These are phyloP conservation scores for Eupristina koningsbergeri DNA, from an alignment of 1,140 invertebrate species.

Conservation along the genomic window DNA sequence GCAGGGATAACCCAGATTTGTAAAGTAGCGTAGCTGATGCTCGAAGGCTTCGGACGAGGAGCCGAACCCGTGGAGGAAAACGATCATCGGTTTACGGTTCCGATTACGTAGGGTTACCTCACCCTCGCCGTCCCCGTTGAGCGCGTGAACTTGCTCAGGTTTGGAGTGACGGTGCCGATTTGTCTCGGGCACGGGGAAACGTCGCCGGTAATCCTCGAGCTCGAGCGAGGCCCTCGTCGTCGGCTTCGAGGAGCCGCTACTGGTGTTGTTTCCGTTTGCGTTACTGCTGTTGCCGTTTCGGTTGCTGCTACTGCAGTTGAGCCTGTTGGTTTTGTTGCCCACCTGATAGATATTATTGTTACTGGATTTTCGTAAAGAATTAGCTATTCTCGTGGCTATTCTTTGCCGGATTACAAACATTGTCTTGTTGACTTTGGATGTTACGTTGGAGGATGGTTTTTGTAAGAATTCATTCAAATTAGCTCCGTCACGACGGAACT, in stretches of 20 bases:
- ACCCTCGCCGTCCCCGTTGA: slow-evolving; percentile 49
- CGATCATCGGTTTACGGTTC: slow-evolving; percentile 75
- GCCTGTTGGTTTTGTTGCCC: background rate
- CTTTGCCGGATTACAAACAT: slow-evolving; percentile 59
- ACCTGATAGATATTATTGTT: background rate
- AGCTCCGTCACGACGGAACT: slow-evolving; percentile 53
- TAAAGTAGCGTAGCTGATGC: slow-evolving; percentile 78
- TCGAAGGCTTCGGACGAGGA: slow-evolving; percentile 81
- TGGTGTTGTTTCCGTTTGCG: background rate
- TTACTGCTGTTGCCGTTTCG: too few species aligned
- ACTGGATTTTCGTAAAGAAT: background rate
- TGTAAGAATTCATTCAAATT: background rate
- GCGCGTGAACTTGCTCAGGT: background rate
- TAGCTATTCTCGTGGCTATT: slow-evolving; percentile 41
- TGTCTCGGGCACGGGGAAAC: slow-evolving; percentile 35
- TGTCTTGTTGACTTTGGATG: slow-evolving; percentile 59
- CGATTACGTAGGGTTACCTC: slow-evolving; percentile 54
- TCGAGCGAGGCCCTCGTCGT: slow-evolving; percentile 49
- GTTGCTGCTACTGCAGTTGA: background rate
- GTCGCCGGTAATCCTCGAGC: slow-evolving; percentile 52
- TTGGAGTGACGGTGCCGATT: background rate
- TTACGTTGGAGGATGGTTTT: slow-evolving; percentile 28
- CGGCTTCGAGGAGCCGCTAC: background rate
- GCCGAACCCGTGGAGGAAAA: slow-evolving; percentile 84
- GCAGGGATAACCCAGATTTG: slow-evolving; percentile 78